Conservation (phyloP, 2,888 invertebrate genomes). For the Metalampra italica region DNA sequence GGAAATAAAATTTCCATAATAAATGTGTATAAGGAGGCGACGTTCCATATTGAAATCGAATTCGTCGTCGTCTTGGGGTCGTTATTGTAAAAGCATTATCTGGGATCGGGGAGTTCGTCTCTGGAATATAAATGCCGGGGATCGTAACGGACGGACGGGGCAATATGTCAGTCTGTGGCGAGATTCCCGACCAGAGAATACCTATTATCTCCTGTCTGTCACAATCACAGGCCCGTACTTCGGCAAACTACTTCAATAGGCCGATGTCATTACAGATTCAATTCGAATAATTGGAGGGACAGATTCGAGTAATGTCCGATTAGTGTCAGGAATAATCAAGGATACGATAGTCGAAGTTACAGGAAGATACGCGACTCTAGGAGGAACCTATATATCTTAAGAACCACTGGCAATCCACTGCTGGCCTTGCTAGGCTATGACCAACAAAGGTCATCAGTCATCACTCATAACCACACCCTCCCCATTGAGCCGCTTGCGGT, state of each 20-base stretch:
- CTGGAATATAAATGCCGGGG: slow-evolving; percentile 65
- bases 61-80: slow-evolving; percentile 57
- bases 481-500: no score
- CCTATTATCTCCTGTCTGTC: slow-evolving; percentile 13
- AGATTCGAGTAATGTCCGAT: neutral
- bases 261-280: slow-evolving; percentile 5
- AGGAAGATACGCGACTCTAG: no score
- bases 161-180: slow-evolving; percentile 58
- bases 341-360: no score
- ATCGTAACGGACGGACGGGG: slow-evolving; percentile 44
- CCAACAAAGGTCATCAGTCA: no score
- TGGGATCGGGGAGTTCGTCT: slow-evolving; percentile 50
- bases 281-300: neutral
- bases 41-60: slow-evolving; percentile 55
- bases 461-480: no score
- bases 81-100: slow-evolving; percentile 74
- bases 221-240: slow-evolving; percentile 8
- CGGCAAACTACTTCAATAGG: neutral
- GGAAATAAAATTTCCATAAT: slow-evolving; percentile 41
- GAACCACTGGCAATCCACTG: no score
- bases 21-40: slow-evolving; percentile 33
- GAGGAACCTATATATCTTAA: no score
- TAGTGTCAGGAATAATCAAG: no score
- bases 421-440: no score
- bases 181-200: slow-evolving; percentile 6